Evolutionary conservation across 1,140 invertebrate species (phyloP).

Genomic region (Bombus turneri): DNA sequence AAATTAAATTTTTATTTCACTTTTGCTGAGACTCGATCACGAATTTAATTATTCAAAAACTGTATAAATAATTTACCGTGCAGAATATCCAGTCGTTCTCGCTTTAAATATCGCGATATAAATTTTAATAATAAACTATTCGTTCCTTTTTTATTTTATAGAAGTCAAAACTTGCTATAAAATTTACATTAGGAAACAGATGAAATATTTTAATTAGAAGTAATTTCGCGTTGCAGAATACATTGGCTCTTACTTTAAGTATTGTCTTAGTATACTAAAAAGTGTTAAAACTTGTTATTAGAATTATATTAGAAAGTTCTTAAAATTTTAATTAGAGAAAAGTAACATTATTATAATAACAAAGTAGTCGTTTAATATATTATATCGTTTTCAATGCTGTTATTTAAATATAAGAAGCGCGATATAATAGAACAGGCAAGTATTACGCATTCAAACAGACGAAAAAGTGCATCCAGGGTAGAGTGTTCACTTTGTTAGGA

Average conservation of each 20-base stretch:
- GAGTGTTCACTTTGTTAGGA: slow-evolving; percentile 61
- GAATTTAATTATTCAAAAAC: not conserved
- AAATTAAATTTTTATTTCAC: not conserved
- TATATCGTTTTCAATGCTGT: not conserved
- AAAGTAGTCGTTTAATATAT: too few species aligned
- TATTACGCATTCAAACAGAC: slow-evolving; percentile 26
- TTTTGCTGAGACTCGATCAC: not conserved
- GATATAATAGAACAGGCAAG: not conserved
- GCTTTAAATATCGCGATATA: not conserved
- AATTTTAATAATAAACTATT: not conserved
- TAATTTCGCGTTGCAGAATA: too few species aligned
- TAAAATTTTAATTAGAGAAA: too few species aligned
- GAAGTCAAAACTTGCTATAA: not conserved
- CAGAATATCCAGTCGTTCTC: not conserved
- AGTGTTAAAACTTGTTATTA: too few species aligned
- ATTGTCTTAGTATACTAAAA: too few species aligned
- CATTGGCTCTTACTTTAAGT: too few species aligned
- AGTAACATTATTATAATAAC: too few species aligned
- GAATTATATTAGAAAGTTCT: too few species aligned
- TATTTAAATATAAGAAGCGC: too few species aligned
- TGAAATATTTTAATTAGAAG: too few species aligned
- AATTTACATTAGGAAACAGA: not conserved
- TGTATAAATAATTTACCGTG: not conserved
- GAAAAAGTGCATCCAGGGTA: slow-evolving; percentile 50
- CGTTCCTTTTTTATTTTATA: too few species aligned